Percentiles rank a stretch among this genome's conserved stretches.
Conservation (phyloP, 2,113 vertebrate species). For the Strix aluco region DNA sequence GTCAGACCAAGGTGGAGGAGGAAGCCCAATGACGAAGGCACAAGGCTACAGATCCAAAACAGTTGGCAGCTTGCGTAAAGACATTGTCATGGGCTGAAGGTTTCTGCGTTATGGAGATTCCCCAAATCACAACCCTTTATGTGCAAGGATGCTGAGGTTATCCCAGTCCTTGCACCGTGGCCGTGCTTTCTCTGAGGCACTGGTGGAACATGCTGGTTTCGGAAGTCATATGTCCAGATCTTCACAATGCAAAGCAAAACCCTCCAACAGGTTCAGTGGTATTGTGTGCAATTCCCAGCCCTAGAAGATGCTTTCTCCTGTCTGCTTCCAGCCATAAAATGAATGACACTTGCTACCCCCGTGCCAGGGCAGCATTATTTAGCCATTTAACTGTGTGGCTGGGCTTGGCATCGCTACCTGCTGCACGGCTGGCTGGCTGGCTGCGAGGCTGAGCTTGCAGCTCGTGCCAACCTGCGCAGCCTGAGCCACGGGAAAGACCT, state of each 20-base stretch:
- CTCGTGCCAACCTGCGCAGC: background rate
- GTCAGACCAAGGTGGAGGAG: background rate
- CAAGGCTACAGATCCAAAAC: background rate
- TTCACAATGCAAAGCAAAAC: background rate
- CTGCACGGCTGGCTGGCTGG: background rate
- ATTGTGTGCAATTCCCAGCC: background rate
- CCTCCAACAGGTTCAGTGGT: background rate
- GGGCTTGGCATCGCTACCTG: background rate
- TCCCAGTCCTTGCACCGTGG: accelerated
- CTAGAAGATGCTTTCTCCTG: background rate
- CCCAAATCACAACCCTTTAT: background rate
- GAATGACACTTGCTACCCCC: background rate
- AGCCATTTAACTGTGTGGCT: background rate
- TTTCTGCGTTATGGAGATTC: background rate
- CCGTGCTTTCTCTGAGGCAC: accelerated
- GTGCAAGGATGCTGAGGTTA: background rate
- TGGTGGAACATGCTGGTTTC: accelerated
- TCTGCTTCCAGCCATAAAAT: background rate
- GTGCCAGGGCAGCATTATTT: background rate
- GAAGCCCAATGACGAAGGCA: background rate
- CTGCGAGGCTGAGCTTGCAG: background rate
- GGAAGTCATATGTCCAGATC: accelerated
- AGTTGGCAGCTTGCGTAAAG: background rate
- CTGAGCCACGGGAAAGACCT: background rate
- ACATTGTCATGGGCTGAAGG: background rate